phyloP scores from a whole-genome alignment of 2,888 invertebrate species.

The Tethea ocularis region DNA sequence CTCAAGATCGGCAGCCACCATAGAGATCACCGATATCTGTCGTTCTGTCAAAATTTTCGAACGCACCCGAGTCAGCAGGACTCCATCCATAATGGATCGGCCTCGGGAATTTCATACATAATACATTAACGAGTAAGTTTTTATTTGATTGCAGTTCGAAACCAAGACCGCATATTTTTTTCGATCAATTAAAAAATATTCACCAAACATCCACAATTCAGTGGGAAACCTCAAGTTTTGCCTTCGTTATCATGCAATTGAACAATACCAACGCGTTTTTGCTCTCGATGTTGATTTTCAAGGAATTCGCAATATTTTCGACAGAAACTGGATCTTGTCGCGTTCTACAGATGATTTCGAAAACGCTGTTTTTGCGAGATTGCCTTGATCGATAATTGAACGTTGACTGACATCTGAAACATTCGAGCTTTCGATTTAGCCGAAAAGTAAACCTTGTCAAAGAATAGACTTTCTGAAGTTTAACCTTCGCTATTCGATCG shows the following conservation, averaged over 20 bases:
- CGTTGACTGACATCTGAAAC: constrained; percentile 41
- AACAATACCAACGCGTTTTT: constrained; percentile 62
- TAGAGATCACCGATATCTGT: constrained; percentile 72
- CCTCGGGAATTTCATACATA: constrained; percentile 74
- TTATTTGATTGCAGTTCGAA: constrained; percentile 77
- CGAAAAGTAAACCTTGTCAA: not conserved
- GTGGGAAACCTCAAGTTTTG: constrained; percentile 64
- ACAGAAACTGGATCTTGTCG: constrained; percentile 50
- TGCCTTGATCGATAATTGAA: constrained; percentile 44
- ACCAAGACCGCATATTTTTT: constrained; percentile 64
- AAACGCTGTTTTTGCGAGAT: constrained; percentile 44
- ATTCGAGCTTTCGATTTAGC: constrained; percentile 16
- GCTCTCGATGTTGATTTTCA: constrained; percentile 44
- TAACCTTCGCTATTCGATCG: constrained; percentile 19
- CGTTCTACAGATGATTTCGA: constrained; percentile 39
- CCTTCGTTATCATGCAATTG: constrained; percentile 60
- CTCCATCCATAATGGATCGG: constrained; percentile 79
- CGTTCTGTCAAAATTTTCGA: constrained; percentile 78
- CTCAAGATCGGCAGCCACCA: constrained; percentile 58
- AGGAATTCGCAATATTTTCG: constrained; percentile 58
- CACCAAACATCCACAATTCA: constrained; percentile 65
- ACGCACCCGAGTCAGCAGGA: constrained; percentile 70
- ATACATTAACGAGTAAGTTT: constrained; percentile 81
- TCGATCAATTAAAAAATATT: constrained; percentile 69
- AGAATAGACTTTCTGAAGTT: not conserved